A percentile compares a stretch with the other conserved stretches of the same genome.
These are phyloP conservation scores for Pangasianodon hypophthalmus DNA, from an alignment of 2,113 vertebrate genomes.

Conservation along the genomic window DNA sequence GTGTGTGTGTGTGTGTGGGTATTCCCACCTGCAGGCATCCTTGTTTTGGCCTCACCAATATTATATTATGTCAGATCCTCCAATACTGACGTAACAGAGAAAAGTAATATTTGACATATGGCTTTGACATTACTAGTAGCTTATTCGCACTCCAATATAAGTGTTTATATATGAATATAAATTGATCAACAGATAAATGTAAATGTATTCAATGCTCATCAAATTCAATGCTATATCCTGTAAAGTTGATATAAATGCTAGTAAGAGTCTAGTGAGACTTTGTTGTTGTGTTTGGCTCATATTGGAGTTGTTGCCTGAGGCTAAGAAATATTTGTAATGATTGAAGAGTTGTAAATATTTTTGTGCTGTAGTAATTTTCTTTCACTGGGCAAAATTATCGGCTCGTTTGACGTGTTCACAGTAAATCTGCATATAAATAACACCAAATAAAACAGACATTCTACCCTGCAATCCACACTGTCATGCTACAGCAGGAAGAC, in stretches of 20 bases:
- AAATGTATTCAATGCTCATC: neutral
- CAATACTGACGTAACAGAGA: neutral
- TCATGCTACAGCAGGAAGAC: neutral
- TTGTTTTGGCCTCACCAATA: neutral
- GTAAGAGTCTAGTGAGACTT: neutral
- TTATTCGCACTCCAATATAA: neutral
- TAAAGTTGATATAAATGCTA: neutral
- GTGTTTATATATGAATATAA: neutral
- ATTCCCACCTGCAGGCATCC: neutral
- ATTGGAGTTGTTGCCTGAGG: neutral
- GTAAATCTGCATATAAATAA: conserved; percentile 21
- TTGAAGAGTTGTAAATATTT: neutral
- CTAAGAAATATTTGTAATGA: neutral
- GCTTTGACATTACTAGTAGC: neutral
- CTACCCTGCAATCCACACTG: neutral
- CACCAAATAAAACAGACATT: neutral
- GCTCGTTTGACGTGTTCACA: too few relatives aligned
- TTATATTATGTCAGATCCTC: neutral
- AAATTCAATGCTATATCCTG: neutral
- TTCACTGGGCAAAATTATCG: neutral
- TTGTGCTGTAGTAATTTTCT: conserved; percentile 15
- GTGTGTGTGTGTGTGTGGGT: neutral
- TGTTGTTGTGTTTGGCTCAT: neutral
- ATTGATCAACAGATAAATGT: neutral
- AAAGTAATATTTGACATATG: neutral